Evolutionary conservation across 1,140 invertebrate species (phyloP), one percentile per base, ranked within the genome.

Genomic region (Pollicipes pollicipes): DNA sequence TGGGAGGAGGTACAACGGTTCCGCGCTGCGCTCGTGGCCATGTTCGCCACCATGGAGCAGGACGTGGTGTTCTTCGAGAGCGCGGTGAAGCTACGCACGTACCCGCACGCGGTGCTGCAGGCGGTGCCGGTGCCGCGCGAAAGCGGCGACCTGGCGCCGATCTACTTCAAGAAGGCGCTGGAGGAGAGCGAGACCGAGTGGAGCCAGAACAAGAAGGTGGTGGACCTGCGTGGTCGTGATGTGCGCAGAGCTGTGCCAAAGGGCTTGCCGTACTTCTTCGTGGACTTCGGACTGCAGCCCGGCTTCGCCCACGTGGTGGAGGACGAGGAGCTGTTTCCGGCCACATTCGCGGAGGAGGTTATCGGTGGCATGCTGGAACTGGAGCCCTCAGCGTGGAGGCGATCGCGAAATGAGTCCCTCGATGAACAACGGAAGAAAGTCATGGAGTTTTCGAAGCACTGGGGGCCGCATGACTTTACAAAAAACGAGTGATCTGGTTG

Each of bases 261-360:
- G 82, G 93, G 91, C 8, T 85, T 98, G 70, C 88, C 95, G 0
- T 98, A 98, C 79, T 96, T 98, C 80, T 86, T 85, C 82, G 88
- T 98, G 0, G 87, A 93, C 80, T 98, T 98, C 84, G 95, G 91
- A 32, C 85, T 86, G 80, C 85, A 93, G 69, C 84, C 85, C 64
- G 96, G 96, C 3, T 98, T 90, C 82, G 95, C 93, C 71, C 95
- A 98, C 82, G 90, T 97, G 0, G 95, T 98, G 76, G 96, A 98
- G 82, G 91, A 98, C 81, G 90, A 95, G 78, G 82, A 86, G 71
- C 77, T 85, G 35, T 98, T 98, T 82, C 90, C 94, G 0, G 81
- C 77, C 67, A 90, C 92, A 82, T 98, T 98, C 86, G 95, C 90
- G 63, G 87, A 92, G 88, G 92, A 97, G 88, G 89, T 97, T 30